Percentiles rank a stretch among this genome's conserved stretches.
phyloP scores from a whole-genome alignment of 2,888 invertebrate genomes.

The Erynnis tages region DNA sequence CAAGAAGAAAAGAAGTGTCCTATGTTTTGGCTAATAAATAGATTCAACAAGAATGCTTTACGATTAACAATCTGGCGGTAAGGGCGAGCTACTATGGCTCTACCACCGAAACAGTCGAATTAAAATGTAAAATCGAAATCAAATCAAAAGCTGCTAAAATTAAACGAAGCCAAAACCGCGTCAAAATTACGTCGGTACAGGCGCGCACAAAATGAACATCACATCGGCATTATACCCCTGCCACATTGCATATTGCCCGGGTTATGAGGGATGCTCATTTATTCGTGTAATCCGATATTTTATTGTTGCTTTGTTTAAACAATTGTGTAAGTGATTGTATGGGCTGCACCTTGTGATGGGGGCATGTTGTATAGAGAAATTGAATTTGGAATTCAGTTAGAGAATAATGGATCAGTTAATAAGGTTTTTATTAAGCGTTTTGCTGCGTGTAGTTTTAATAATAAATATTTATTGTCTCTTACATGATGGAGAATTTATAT shows the following conservation, averaged over 20 bases:
- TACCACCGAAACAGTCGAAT: no score
- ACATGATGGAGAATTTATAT: no score
- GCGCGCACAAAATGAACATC: conserved; percentile 12
- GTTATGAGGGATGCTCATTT: conserved; percentile 58
- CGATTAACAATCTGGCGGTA: no score
- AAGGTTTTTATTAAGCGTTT: not conserved
- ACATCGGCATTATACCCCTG: conserved; percentile 3
- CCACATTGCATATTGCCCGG: conserved; percentile 49
- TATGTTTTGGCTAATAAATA: no score
- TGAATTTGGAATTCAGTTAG: not conserved
- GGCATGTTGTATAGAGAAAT: conserved; percentile 37
- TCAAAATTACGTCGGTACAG: conserved; percentile 9
- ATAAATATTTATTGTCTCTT: no score
- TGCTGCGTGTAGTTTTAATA: no score
- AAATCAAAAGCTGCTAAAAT: no score
- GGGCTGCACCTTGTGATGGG: conserved; percentile 59
- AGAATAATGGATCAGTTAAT: not conserved
- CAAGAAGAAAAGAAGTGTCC: no score
- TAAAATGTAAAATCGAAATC: no score
- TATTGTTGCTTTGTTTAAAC: conserved; percentile 77
- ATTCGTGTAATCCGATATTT: conserved; percentile 74
- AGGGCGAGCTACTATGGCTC: no score
- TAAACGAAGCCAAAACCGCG: no score
- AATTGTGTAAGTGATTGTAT: conserved; percentile 79
- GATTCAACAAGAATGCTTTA: no score